phyloP scores from a whole-genome alignment of 2,797 vertebrate species.

The Phoebastria nigripes region DNA sequence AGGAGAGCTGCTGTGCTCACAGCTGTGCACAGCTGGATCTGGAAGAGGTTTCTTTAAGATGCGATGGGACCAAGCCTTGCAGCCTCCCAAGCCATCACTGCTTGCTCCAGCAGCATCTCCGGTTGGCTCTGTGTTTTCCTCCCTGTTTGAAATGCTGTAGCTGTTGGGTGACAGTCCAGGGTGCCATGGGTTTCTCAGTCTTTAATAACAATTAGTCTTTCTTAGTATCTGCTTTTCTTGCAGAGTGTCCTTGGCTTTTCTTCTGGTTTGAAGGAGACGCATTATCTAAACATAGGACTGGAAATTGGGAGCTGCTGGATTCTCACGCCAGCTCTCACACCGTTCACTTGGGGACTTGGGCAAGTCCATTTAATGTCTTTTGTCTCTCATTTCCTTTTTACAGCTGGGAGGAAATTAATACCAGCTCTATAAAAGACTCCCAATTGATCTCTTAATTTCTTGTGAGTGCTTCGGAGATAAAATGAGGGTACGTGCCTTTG shows the following conservation, averaged over 20 bases:
- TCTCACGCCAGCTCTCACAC: background rate
- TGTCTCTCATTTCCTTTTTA: slow-evolving; percentile 43
- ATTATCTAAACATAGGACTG: background rate
- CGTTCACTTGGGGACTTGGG: background rate
- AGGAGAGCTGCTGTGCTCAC: background rate
- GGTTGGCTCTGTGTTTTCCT: background rate
- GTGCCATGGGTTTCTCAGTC: background rate
- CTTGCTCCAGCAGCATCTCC: background rate
- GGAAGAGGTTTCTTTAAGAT: background rate
- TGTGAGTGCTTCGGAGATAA: slow-evolving; percentile 37
- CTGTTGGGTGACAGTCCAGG: background rate
- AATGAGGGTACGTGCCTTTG: background rate
- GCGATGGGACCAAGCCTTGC: background rate
- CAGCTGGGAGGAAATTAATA: slow-evolving; percentile 57
- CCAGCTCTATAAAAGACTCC: slow-evolving; percentile 48
- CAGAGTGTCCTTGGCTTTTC: slow-evolving; percentile 17
- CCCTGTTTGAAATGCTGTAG: background rate
- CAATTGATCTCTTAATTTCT: slow-evolving; percentile 65
- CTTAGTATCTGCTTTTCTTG: background rate
- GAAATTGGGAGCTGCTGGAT: background rate
- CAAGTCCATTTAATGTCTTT: slow-evolving; percentile 57
- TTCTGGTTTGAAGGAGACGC: slow-evolving; percentile 9
- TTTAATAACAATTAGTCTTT: background rate
- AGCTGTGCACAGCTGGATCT: background rate
- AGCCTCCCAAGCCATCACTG: background rate